Conservation (phyloP, 2,797 vertebrate species). For the Melanotaenia pygmaea region DNA sequence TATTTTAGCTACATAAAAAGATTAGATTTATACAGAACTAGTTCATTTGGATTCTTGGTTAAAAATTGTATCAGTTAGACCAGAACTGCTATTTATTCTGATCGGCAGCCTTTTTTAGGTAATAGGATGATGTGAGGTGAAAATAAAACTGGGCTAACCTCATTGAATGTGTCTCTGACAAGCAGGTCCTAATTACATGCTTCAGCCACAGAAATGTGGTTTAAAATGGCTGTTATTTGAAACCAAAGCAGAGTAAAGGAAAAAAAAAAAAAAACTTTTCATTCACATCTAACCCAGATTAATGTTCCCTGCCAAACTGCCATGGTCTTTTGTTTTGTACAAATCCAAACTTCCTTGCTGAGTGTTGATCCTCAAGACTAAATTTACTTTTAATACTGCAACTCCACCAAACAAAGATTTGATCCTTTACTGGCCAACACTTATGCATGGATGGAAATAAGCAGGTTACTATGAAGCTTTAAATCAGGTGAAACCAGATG, state of each 20-base stretch:
- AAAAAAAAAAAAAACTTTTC: neutral
- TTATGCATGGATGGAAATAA: neutral
- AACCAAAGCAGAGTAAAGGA: neutral
- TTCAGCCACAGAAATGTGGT: slow-evolving; percentile 21
- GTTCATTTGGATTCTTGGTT: no score
- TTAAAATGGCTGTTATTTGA: slow-evolving; percentile 4
- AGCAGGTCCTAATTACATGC: neutral
- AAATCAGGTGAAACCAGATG: slow-evolving; percentile 20
- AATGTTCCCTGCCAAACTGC: neutral
- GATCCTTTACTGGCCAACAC: slow-evolving; percentile 16
- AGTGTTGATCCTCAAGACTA: neutral
- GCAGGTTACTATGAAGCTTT: slow-evolving; percentile 28
- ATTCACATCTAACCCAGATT: neutral
- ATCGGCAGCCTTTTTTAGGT: neutral
- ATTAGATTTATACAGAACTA: no score
- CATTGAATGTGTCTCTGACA: neutral
- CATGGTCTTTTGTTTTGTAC: no score
- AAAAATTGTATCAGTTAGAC: neutral
- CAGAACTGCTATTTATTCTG: no score
- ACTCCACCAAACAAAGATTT: slow-evolving; percentile 1
- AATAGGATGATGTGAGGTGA: neutral
- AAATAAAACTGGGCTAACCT: slow-evolving; percentile 15
- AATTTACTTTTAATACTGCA: neutral
- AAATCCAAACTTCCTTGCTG: neutral
- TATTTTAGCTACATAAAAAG: neutral